These are phyloP conservation scores for Laticauda laticaudata DNA, from an alignment of 2,113 vertebrate species.

Conservation along the genomic window DNA sequence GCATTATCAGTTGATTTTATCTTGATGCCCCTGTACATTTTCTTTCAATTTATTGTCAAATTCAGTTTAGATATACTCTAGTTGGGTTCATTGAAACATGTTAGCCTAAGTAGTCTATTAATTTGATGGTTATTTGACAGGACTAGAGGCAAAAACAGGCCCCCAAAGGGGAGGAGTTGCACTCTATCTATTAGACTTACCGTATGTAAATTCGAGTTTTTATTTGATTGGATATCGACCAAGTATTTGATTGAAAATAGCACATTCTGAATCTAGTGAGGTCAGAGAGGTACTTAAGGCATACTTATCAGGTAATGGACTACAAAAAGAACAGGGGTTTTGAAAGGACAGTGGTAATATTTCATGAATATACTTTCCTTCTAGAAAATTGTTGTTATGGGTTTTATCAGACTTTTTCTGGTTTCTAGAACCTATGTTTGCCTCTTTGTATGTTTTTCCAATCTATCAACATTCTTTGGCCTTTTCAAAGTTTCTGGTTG, in stretches of 20 bases:
- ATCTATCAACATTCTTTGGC: neutral
- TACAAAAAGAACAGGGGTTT: neutral
- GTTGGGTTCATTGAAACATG: neutral
- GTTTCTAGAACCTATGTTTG: neutral
- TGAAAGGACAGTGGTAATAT: neutral
- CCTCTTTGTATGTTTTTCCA: neutral
- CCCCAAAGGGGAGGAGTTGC: neutral
- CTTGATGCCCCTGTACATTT: neutral
- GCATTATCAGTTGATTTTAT: neutral
- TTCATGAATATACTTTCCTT: neutral
- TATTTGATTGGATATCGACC: neutral
- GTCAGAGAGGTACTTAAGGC: neutral
- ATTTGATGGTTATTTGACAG: neutral
- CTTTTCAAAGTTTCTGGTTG: neutral
- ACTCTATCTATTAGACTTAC: too few species aligned
- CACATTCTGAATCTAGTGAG: neutral
- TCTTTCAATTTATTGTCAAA: neutral
- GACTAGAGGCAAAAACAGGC: neutral
- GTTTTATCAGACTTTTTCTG: neutral
- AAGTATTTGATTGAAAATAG: neutral
- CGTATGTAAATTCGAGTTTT: neutral
- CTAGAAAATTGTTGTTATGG: neutral
- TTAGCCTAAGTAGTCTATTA: neutral
- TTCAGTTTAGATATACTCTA: neutral
- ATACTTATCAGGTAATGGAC: neutral